These are phyloP conservation scores for Typhlichthys eigenmanni DNA, from an alignment of 2,797 vertebrate genomes.

Conservation along the genomic window DNA sequence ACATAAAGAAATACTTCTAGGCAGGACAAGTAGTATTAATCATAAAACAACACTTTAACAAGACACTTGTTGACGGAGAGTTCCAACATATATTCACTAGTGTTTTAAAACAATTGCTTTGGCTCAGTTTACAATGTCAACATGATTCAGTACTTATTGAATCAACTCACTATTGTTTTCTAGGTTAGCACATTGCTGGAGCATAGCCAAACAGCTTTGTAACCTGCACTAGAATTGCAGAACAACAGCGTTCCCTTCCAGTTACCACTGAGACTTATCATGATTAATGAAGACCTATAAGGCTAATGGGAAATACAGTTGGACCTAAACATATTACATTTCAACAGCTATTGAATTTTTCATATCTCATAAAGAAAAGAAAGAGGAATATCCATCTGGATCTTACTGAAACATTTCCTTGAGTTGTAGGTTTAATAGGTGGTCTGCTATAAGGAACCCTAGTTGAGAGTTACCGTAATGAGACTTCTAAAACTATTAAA, in stretches of 20 bases:
- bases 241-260: conserved; percentile 15
- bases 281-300: conserved; percentile 54
- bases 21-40: conserved; percentile 37
- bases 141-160: conserved; percentile 42
- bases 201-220: conserved; percentile 37
- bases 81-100: conserved; percentile 25
- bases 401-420: conserved; percentile 26
- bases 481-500: neutral
- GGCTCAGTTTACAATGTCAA: conserved; percentile 42
- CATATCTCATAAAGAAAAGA: conserved; percentile 41
- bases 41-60: conserved; percentile 48
- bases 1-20: conserved; percentile 36
- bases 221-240: conserved; percentile 31
- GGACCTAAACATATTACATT: conserved; percentile 50
- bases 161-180: conserved; percentile 48
- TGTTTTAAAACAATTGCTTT: conserved; percentile 38
- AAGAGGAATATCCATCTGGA: neutral
- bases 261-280: conserved; percentile 33
- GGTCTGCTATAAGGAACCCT: conserved; percentile 17
- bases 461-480: conserved; percentile 32
- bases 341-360: conserved; percentile 43
- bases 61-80: conserved; percentile 23
- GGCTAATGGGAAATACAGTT: conserved; percentile 43
- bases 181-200: conserved; percentile 38
- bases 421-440: conserved; percentile 24